A percentile compares a stretch with the other conserved stretches of the same genome.
Evolutionary conservation across 2,113 vertebrate species (phyloP).

Genomic region (Pterocles burchelli): DNA sequence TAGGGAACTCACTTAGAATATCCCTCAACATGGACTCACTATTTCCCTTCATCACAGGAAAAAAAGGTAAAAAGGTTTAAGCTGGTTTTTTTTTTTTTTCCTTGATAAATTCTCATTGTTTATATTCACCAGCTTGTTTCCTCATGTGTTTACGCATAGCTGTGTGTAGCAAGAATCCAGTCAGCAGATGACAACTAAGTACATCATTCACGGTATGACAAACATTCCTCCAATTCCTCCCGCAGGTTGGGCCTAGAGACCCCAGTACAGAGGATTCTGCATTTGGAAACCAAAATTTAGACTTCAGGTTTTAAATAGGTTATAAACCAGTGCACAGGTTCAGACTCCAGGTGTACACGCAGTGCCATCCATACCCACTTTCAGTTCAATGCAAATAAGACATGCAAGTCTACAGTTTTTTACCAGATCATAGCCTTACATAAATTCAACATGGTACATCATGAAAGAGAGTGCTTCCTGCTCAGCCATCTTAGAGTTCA

Average conservation of each 20-base stretch:
- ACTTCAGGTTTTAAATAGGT: neutral
- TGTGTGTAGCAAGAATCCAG: neutral
- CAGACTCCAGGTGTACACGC: neutral
- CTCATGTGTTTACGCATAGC: neutral
- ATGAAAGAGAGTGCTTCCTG: neutral
- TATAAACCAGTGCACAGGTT: neutral
- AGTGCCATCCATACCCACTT: neutral
- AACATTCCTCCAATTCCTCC: neutral
- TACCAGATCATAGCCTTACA: neutral
- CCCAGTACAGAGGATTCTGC: neutral
- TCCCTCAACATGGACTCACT: fast-evolving
- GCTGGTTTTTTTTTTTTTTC: neutral
- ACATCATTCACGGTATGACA: fast-evolving
- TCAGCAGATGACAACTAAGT: neutral
- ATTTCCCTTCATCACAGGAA: neutral
- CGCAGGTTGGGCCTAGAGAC: neutral
- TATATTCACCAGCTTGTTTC: neutral
- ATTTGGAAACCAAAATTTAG: neutral
- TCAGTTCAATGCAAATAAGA: neutral
- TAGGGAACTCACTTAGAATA: neutral
- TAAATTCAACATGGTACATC: neutral
- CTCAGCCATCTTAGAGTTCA: neutral
- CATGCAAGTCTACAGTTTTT: neutral
- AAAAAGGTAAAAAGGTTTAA: neutral
- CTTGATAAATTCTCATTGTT: neutral